Percentiles rank a stretch among this genome's conserved stretches.
Conservation (phyloP, 1,140 invertebrate species). For the Eriosoma lanigerum region DNA sequence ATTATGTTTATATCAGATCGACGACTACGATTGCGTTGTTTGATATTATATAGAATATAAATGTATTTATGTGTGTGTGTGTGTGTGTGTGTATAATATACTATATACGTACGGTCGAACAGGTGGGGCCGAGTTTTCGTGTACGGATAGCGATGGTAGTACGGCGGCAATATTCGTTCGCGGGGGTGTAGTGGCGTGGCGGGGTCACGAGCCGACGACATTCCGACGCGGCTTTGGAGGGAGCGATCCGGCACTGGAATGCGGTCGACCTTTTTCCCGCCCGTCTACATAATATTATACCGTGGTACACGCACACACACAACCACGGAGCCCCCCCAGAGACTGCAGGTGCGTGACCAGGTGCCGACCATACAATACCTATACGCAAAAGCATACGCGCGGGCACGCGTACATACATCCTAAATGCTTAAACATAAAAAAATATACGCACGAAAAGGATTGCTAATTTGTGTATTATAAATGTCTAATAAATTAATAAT, state of each 20-base stretch:
- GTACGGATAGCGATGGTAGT: neutral
- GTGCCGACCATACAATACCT: constrained; percentile 46
- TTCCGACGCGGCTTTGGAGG: constrained; percentile 36
- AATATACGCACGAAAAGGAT: too few species aligned
- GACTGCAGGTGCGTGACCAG: constrained; percentile 49
- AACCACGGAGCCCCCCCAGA: constrained; percentile 25
- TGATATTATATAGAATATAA: constrained; percentile 23
- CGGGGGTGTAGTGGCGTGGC: constrained; percentile 26
- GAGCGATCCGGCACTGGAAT: constrained; percentile 49
- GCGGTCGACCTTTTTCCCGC: constrained; percentile 51
- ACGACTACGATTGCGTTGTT: constrained; percentile 42
- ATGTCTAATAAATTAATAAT: too few species aligned
- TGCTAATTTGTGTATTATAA: too few species aligned
- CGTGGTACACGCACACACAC: neutral
- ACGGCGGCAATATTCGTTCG: neutral
- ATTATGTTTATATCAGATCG: constrained; percentile 34
- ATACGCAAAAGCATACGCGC: neutral
- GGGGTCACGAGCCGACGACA: constrained; percentile 51
- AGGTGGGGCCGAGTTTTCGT: neutral
- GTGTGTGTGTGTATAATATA: neutral
- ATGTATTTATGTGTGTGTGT: neutral
- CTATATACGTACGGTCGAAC: neutral
- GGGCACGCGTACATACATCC: neutral
- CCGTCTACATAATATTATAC: constrained; percentile 9
- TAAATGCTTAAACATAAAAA: neutral